Percentiles rank a stretch among this genome's conserved stretches.
These are phyloP conservation scores for Hippocampus kuda DNA, from an alignment of 2,797 vertebrate genomes.

Conservation along the genomic window DNA sequence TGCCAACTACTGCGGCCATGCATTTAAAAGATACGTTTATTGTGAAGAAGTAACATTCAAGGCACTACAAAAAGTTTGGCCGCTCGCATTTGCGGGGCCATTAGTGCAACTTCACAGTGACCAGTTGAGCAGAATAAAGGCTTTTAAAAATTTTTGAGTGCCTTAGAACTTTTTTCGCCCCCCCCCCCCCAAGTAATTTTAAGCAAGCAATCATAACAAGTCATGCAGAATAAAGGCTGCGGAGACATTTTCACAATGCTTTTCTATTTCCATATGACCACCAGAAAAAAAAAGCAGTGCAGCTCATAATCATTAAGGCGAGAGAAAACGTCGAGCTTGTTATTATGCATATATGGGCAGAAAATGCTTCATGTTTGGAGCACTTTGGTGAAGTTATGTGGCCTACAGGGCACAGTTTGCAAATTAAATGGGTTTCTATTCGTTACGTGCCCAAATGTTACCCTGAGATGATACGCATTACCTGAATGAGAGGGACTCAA, in stretches of 20 bases:
- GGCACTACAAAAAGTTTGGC: conserved; percentile 14
- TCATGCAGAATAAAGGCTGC: conserved; percentile 49
- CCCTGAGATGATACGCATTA: conserved; percentile 17
- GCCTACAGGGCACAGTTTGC: background rate
- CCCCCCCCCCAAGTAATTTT: conserved; percentile 31
- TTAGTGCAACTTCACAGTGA: conserved; percentile 25
- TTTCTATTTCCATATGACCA: conserved; percentile 37
- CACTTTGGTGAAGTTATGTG: background rate
- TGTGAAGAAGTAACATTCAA: conserved; percentile 9
- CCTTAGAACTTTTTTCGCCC: conserved; percentile 21
- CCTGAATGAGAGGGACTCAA: conserved; percentile 15
- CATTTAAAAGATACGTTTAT: conserved; percentile 4
- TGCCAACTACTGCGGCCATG: background rate
- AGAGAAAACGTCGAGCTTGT: conserved; percentile 25
- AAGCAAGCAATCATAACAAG: conserved; percentile 40
- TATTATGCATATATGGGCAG: conserved; percentile 1
- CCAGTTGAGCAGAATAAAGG: conserved; percentile 41
- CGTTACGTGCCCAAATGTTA: background rate
- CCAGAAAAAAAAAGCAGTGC: conserved; percentile 14
- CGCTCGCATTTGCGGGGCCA: conserved; percentile 19
- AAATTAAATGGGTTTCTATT: background rate
- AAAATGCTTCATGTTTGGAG: background rate
- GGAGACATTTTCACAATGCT: conserved; percentile 31
- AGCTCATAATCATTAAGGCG: conserved; percentile 24
- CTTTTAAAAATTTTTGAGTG: conserved; percentile 39